A percentile compares a stretch with the other conserved stretches of the same genome.
These are phyloP conservation scores for Pteronotus mesoamericanus DNA, from an alignment of 2,797 vertebrate species.

Conservation along the genomic window DNA sequence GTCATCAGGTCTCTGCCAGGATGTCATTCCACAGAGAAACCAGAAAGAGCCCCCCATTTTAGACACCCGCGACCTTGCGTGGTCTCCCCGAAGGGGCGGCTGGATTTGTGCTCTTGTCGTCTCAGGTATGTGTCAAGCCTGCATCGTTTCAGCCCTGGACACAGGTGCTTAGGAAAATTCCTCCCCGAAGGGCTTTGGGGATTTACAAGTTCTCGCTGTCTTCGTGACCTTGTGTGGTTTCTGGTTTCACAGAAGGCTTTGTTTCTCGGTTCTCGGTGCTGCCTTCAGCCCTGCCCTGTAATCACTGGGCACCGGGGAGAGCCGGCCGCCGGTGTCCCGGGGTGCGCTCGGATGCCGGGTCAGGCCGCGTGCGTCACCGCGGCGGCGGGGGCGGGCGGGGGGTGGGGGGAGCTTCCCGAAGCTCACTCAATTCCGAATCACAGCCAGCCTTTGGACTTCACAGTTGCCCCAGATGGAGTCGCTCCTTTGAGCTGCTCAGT, in stretches of 20 bases:
- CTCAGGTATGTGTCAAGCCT: neutral
- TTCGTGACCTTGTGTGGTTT: constrained; percentile 53
- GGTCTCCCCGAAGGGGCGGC: neutral
- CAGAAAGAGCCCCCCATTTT: neutral
- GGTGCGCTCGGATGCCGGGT: constrained; percentile 33
- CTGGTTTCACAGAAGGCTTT: constrained; percentile 58
- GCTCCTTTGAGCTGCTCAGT: neutral
- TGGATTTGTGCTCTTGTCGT: accelerated
- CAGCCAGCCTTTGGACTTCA: neutral
- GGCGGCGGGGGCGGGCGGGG: constrained; percentile 1
- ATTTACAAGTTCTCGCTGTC: constrained; percentile 47
- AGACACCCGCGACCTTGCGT: neutral
- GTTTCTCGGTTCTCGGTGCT: constrained; percentile 27
- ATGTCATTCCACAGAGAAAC: neutral
- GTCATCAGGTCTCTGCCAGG: neutral
- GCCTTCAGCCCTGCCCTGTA: constrained; percentile 21
- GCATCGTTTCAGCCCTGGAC: neutral
- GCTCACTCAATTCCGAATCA: constrained; percentile 13
- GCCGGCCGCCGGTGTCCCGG: constrained; percentile 16
- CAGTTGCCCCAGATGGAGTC: neutral
- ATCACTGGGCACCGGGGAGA: constrained; percentile 30
- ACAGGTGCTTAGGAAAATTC: constrained; percentile 53
- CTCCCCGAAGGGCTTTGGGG: neutral
- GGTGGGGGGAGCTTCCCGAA: neutral
- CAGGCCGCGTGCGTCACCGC: constrained; percentile 14